A percentile compares a stretch with the other conserved stretches of the same genome.
Evolutionary conservation across 2,888 invertebrate species (phyloP).

Genomic region (Mimachlamys varia): DNA sequence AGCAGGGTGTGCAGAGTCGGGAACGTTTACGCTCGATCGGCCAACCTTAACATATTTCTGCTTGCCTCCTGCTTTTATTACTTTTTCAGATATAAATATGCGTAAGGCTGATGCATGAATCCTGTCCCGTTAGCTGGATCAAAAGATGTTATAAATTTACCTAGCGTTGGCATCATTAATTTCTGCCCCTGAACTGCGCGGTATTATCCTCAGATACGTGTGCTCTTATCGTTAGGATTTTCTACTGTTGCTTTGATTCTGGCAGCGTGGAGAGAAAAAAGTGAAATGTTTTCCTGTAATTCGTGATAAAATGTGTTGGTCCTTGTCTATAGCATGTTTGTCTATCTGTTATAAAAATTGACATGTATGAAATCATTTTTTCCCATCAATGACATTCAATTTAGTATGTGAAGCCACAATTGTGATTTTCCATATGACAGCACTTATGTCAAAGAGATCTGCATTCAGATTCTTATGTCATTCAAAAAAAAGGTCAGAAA

Average conservation of each 20-base stretch:
- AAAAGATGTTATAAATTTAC: conserved; percentile 36
- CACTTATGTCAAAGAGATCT: too few relatives aligned
- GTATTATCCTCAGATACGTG: not conserved
- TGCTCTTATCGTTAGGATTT: not conserved
- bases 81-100: conserved; percentile 11
- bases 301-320: not conserved
- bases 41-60: conserved; percentile 23
- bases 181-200: not conserved
- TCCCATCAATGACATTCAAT: too few relatives aligned
- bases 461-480: too few relatives aligned
- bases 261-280: not conserved
- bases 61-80: conserved; percentile 19
- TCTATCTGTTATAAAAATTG: not conserved
- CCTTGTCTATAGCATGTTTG: not conserved
- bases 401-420: too few relatives aligned
- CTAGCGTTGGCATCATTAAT: conserved; percentile 7
- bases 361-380: not conserved
- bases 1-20: not conserved
- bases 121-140: conserved; percentile 29
- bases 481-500: too few relatives aligned
- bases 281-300: not conserved
- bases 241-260: conserved; percentile 10
- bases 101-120: not conserved
- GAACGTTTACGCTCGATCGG: not conserved
- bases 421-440: too few relatives aligned